Evolutionary conservation across 2,113 vertebrate species (phyloP), one percentile per base, ranked within the genome.

Genomic region (Rhinoderma darwinii): DNA sequence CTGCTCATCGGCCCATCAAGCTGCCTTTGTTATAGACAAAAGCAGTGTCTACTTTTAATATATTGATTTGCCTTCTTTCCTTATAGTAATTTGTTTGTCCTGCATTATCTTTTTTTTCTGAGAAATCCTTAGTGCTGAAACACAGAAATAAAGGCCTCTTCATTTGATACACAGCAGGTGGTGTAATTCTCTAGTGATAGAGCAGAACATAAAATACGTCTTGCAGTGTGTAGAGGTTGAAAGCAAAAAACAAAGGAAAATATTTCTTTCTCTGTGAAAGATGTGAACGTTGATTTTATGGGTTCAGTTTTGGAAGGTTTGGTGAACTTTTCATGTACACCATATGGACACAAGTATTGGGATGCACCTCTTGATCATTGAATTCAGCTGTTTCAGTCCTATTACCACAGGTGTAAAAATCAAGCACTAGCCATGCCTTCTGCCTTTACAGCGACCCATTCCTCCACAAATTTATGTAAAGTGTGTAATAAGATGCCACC

Each of bases 121-220:
- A 12, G 76, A 78, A 78, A 78, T 37, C 18, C 44, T 44, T 39
- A 44, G 56, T 37, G 25, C 51, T n/a, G 54, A 59, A 59, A 80
- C 35, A 14, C 39, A n/a, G 56, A 66, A 30, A 63, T 82, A 66
- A 63, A 39, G 37, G 20, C 35, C 41, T 61, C 41, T 43, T 82
- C 76, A 82, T 82, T 66, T 82, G 79, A 44, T 63, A 20, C 56
- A 82, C 79, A 82, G 79, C 79, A 66, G 79, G 79, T 30, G 51
- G 51, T 63, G 79, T 43, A 63, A 82, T 82, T 82, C 56, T 63
- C 56, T 44, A 27, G 56, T 82, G 79, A 80, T 80, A 43, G 51
- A 82, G 39, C 41, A 43, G 56, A 44, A 66, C 75, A 54, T 78
- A 78, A 32, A 72, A 14, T 51, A 78, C 17, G 39, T 82, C n/a